Conservation (phyloP, 2,888 invertebrate genomes). For the Eulithis testata region DNA sequence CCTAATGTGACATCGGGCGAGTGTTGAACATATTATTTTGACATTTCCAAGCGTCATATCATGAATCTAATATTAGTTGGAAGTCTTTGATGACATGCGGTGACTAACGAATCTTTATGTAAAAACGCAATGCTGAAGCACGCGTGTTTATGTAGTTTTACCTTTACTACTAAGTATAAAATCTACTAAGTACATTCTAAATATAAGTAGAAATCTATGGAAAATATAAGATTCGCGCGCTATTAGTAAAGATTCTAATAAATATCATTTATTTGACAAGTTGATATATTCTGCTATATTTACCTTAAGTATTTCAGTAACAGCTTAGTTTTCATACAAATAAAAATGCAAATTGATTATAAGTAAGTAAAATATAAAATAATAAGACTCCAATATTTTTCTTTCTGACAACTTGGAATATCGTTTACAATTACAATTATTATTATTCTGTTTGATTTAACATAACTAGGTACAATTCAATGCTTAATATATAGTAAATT, state of each 20-base stretch:
- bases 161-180: slow-evolving; percentile 33
- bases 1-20: no score
- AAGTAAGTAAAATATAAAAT: slow-evolving; percentile 1
- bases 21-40: no score
- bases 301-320: slow-evolving; percentile 8
- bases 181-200: slow-evolving; percentile 33
- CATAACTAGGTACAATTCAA: no score
- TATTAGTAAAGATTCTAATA: slow-evolving; percentile 44
- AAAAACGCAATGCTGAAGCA: slow-evolving; percentile 5
- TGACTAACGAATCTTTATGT: no score
- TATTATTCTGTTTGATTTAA: no score
- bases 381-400: slow-evolving; percentile 26
- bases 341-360: slow-evolving; percentile 18
- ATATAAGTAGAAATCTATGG: slow-evolving; percentile 35
- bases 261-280: slow-evolving; percentile 38
- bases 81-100: no score
- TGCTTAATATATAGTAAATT: no score
- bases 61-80: no score
- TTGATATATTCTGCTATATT: background rate
- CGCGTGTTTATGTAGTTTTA: slow-evolving; percentile 1
- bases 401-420: slow-evolving; percentile 17
- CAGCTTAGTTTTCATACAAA: slow-evolving; percentile 6
- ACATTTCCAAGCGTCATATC: no score
- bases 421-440: background rate
- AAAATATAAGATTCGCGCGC: slow-evolving; percentile 42